Base-by-base conservation (phyloP, 1,140 invertebrate genomes). In the Steinernema khuongi region DNA sequence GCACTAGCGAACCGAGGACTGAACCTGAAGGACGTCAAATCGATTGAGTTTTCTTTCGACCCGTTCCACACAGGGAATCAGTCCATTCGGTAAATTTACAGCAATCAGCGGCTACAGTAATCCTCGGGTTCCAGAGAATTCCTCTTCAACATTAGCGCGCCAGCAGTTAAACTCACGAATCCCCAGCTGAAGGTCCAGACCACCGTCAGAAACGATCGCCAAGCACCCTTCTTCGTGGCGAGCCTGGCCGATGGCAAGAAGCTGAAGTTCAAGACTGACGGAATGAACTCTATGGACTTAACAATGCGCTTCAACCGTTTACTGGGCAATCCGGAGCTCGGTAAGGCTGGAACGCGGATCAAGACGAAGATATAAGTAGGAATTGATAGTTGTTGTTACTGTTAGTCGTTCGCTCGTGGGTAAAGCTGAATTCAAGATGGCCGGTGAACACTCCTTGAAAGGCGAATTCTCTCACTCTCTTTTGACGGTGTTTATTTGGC, bases 281-380 rank as follows among this genome's bases (percentile, higher is more conserved):
- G 80, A 26, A 82, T 84, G 76, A 67, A 77, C 2, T 67, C 77
- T 19, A 67, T 71, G 36, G 83, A 84, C 33, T 32, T 84, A 0
- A 67, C 81, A 1, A 84, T 83, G 77, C 75, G 77, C 18, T 84
- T 84, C 79, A 84, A 84, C 67, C 76, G 79, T 30, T 68, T 84
- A 1, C 71, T 81, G 4, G 83, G 83, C 26, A 79, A 83, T 44
- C 74, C 82, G 7, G 77, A 80, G 70, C 19, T 84, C 11, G 83
- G 84, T 33, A 79, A 80, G 41, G 18, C 77, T 14, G 80, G 80
- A 26, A 74, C 77, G 11, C 71, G 80, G 30, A 75, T 78, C 28
- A 71, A 33, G 30, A 30, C 70, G 11, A 73, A 78, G 28, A 76
- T 77, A 17, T 68, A 43, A 72, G 31, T 43, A 28, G 70, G 30